A percentile compares a stretch with the other conserved stretches of the same genome.
These are phyloP conservation scores for Siniperca scherzeri DNA, from an alignment of 2,797 vertebrate genomes.

Conservation along the genomic window DNA sequence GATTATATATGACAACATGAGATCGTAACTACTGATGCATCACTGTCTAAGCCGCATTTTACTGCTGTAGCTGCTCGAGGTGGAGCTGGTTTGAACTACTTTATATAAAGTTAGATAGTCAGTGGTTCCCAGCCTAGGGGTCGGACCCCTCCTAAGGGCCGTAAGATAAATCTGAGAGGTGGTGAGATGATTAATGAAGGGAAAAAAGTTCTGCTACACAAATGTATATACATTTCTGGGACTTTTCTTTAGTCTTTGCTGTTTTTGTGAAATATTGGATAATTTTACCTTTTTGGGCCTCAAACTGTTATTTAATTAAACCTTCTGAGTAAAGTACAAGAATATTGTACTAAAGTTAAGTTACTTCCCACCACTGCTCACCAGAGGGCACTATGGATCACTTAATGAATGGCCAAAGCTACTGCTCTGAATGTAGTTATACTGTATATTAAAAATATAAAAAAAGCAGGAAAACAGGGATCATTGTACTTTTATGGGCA, in stretches of 20 bases:
- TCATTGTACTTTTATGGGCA: constrained; percentile 11
- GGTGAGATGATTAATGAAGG: neutral
- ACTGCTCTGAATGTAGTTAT: neutral
- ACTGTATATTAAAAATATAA: neutral
- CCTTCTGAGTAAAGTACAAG: neutral
- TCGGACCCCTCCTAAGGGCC: neutral
- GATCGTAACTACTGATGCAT: neutral
- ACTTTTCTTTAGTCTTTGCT: neutral
- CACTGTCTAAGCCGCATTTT: neutral
- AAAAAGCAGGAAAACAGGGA: neutral
- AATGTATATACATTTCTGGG: neutral
- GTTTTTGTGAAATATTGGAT: neutral
- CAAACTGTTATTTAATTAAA: neutral
- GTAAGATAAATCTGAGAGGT: neutral
- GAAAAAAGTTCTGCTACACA: neutral
- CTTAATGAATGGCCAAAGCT: neutral
- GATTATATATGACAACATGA: neutral
- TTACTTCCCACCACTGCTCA: constrained; percentile 4
- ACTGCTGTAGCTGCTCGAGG: neutral
- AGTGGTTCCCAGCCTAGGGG: neutral
- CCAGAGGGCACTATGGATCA: constrained; percentile 47
- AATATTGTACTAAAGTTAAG: neutral
- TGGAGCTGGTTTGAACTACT: neutral
- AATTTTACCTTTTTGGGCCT: neutral
- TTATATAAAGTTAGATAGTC: neutral